phyloP scores from a whole-genome alignment of 2,113 vertebrate genomes.

The Callorhinus ursinus region DNA sequence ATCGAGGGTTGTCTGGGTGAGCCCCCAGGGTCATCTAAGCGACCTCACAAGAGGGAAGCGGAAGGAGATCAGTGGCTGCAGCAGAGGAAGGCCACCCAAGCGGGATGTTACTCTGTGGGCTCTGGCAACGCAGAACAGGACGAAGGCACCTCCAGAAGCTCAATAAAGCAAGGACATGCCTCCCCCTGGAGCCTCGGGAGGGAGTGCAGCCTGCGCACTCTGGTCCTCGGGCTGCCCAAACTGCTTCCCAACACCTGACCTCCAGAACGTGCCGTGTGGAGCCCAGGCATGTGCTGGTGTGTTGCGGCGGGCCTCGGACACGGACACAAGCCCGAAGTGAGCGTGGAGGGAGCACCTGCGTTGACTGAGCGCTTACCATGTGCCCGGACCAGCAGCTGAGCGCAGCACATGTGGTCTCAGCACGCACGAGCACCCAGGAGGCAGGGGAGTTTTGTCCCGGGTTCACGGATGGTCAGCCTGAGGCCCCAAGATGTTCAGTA shows the following conservation, averaged over 20 bases:
- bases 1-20: rapidly evolving
- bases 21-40: rapidly evolving
- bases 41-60: not conserved
- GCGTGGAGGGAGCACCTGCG: not conserved
- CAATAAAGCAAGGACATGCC: not conserved
- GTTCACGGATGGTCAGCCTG: not conserved
- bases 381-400: no score
- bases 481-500: not conserved
- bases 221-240: no score
- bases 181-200: not conserved
- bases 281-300: not conserved
- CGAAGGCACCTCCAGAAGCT: no score
- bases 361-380: no score
- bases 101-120: rapidly evolving
- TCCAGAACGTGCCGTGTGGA: not conserved
- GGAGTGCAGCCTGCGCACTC: no score
- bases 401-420: not conserved
- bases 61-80: not conserved
- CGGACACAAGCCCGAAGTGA: not conserved
- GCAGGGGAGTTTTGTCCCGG: no score
- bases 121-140: no score
- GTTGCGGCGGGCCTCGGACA: not conserved
- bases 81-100: no score
- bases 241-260: rapidly evolving
- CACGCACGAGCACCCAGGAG: not conserved